phyloP scores from a whole-genome alignment of 2,797 vertebrate genomes.

The Varecia variegata region DNA sequence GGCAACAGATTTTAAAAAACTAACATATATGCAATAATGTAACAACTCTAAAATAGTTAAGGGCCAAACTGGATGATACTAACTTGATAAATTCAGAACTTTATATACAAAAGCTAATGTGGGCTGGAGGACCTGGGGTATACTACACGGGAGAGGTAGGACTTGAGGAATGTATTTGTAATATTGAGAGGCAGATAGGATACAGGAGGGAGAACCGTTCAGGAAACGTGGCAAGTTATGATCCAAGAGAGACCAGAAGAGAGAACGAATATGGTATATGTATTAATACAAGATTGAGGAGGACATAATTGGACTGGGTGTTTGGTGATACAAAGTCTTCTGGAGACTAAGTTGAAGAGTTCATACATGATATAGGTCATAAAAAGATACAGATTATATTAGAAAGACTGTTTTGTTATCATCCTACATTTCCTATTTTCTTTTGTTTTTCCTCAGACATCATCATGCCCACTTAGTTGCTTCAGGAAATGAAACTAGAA shows the following conservation, averaged over 20 bases:
- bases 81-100: not conserved
- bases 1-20: not conserved
- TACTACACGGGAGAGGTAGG: not conserved
- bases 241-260: not conserved
- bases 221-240: not conserved
- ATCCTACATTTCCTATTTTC: not conserved
- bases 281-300: not conserved
- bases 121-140: not conserved
- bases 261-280: not conserved
- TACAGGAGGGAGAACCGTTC: not conserved
- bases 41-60: conserved; percentile 33
- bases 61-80: not conserved
- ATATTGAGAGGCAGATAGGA: not conserved
- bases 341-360: not conserved
- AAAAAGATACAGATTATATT: not conserved
- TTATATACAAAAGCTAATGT: not conserved
- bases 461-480: conserved; percentile 93
- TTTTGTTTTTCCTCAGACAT: conserved; percentile 84
- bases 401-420: not conserved
- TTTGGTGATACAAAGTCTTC: not conserved
- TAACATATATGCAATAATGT: not conserved
- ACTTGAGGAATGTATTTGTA: not conserved
- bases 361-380: not conserved
- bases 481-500: conserved; percentile 96
- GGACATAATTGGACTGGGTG: not conserved